Percentiles rank a stretch among this genome's conserved stretches.
Evolutionary conservation across 2,888 invertebrate genomes (phyloP).

Genomic region (Epiperipatus broadwayi): DNA sequence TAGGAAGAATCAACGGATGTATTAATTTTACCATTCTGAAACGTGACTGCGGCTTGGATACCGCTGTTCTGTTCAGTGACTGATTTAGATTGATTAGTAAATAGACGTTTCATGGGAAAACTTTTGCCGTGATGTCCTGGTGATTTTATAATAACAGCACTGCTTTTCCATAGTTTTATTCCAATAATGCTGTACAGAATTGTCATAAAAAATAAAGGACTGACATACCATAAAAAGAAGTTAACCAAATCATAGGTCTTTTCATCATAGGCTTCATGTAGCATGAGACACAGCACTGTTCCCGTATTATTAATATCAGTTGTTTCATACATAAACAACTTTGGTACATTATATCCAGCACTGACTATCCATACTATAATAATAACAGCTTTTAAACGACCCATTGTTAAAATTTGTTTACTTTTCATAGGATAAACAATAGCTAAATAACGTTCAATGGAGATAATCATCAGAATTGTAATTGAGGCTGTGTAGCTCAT

Average conservation of each 20-base stretch:
- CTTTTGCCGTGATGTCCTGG: no score
- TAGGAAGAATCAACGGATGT: no score
- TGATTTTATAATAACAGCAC: no score
- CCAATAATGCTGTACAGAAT: constrained; percentile 65
- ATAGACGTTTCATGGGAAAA: no score
- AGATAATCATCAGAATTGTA: constrained; percentile 67
- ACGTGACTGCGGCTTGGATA: no score
- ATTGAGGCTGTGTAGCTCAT: constrained; percentile 76
- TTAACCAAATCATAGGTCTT: constrained; percentile 58
- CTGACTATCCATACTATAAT: constrained; percentile 60
- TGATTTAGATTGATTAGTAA: no score
- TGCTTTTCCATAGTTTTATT: constrained; percentile 51
- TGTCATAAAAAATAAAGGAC: constrained; percentile 55
- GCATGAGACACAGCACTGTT: neutral
- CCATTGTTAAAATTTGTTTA: constrained; percentile 57
- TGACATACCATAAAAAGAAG: constrained; percentile 57
- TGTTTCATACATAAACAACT: constrained; percentile 61
- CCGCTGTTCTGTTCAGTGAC: no score
- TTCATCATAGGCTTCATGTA: constrained; percentile 51
- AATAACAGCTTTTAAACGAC: constrained; percentile 47
- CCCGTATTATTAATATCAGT: constrained; percentile 52
- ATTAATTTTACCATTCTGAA: no score
- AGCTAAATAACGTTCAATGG: constrained; percentile 66
- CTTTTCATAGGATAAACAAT: no score
- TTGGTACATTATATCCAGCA: constrained; percentile 59